Base-by-base conservation (phyloP, 2,113 vertebrate genomes). In the Psophia crepitans region DNA sequence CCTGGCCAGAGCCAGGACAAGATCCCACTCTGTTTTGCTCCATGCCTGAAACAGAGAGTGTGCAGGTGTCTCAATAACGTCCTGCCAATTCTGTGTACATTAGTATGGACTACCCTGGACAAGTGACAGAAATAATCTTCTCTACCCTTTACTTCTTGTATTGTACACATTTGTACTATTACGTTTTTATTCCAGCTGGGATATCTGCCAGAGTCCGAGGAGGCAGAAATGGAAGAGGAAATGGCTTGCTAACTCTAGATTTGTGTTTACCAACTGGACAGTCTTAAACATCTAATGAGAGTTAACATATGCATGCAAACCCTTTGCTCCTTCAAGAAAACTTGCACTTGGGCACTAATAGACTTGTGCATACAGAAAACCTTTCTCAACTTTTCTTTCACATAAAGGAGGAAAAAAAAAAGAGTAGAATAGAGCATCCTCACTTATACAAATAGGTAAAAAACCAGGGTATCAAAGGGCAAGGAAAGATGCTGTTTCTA, bases 101-200 rank as follows among this genome's bases (percentile, higher is more conserved):
- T n/a, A 16, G 43, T 61, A 66, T 16, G 49, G 37, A 41, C 65
- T 70, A 37, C 5, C 28, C 19, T 51, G 48, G 26, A 87, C 14
- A 33, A 10, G 6, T 0, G 0, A 81, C 63, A 28, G 9, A n/a
- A 87, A 44, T 26, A 0, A 18, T 54, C 24, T 80, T 54, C 14
- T 70, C 30, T 77, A 32, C 17, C 14, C 2, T 71, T 89, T 70
- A 20, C 41, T 79, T 53, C 33, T 87, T 81, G 6, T 49, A 69
- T 63, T 16, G 58, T 57, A 41, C 8, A 35, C 5, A 9, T 58
- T 63, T 33, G 27, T n/a, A 5, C 37, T 66, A 22, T 12, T 27
- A 21, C 8, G 11, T 10, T 81, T 87, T 75, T 26, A 24, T 3
- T 66, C 11, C 32, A 75, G 8, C 15, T 75, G n/a, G 11, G 37